These are phyloP conservation scores for Salvator merianae DNA, from an alignment of 2,113 vertebrate genomes.

Conservation along the genomic window DNA sequence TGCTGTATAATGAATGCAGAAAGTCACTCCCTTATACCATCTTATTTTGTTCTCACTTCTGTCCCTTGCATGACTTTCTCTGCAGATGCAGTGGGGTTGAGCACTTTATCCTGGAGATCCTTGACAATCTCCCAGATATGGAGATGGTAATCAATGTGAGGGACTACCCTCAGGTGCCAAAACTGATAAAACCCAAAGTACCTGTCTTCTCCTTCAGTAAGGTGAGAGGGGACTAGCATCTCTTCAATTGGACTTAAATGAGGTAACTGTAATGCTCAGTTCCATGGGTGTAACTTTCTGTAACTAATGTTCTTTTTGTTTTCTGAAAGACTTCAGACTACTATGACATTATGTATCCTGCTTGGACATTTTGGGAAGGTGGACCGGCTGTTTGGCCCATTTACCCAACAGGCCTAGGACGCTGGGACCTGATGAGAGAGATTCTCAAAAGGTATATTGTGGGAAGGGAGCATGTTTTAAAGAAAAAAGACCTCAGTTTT, in stretches of 20 bases:
- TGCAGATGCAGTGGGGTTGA: slow-evolving; percentile 93
- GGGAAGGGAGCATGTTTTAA: not conserved
- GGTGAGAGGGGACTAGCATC: slow-evolving; percentile 69
- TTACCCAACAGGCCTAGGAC: slow-evolving; percentile 93
- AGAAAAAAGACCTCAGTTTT: not conserved
- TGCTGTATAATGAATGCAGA: not conserved
- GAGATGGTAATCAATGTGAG: slow-evolving; percentile 96
- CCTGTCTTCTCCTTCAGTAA: slow-evolving; percentile 98
- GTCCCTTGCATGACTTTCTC: not conserved
- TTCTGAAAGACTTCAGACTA: slow-evolving; percentile 87
- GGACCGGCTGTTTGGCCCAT: slow-evolving; percentile 98
- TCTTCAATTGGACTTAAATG: not conserved
- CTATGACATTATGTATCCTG: slow-evolving; percentile 96
- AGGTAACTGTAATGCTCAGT: not conserved
- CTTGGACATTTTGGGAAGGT: slow-evolving; percentile 99
- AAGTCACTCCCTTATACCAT: not conserved
- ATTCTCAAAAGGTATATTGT: slow-evolving; percentile 85
- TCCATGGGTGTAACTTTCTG: not conserved
- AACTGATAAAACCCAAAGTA: slow-evolving; percentile 85
- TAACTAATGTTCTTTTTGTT: slow-evolving; percentile 33
- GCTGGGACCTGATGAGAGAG: slow-evolving; percentile 96
- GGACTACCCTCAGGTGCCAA: slow-evolving; percentile 93
- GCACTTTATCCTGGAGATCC: slow-evolving; percentile 90
- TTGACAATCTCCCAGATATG: slow-evolving; percentile 86
- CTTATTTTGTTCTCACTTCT: not conserved